Percentiles rank a stretch among this genome's conserved stretches.
Conservation (phyloP, 2,888 invertebrate species). For the Troilus luridus region DNA sequence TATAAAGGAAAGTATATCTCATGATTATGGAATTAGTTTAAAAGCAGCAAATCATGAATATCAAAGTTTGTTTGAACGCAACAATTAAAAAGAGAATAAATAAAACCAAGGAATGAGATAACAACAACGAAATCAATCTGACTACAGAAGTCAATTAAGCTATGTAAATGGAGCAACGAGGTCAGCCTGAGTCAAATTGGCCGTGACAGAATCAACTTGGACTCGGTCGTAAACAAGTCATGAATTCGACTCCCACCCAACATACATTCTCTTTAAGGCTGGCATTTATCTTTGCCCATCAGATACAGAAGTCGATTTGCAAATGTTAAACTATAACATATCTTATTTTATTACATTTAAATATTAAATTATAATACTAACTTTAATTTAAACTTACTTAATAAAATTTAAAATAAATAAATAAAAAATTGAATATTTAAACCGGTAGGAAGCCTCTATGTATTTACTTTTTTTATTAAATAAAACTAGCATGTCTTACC, state of each 20-base stretch:
- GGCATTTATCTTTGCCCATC: background rate
- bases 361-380: too few species aligned
- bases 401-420: too few species aligned
- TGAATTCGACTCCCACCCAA: background rate
- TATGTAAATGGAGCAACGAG: background rate
- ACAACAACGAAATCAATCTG: background rate
- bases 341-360: too few species aligned
- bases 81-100: background rate
- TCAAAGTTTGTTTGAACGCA: too few species aligned
- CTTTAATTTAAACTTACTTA: too few species aligned
- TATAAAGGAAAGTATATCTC: too few species aligned
- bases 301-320: background rate
- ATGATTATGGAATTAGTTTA: too few species aligned
- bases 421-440: too few species aligned
- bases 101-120: background rate
- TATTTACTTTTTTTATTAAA: too few species aligned
- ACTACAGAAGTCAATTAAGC: constrained; percentile 11
- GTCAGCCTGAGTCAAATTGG: background rate
- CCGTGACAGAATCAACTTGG: background rate
- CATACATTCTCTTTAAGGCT: background rate
- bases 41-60: too few species aligned
- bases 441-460: too few species aligned
- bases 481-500: too few species aligned
- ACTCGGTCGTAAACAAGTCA: constrained; percentile 19
- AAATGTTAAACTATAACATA: background rate